Conservation (phyloP, 2,888 invertebrate genomes). For the Agonum fuliginosum region DNA sequence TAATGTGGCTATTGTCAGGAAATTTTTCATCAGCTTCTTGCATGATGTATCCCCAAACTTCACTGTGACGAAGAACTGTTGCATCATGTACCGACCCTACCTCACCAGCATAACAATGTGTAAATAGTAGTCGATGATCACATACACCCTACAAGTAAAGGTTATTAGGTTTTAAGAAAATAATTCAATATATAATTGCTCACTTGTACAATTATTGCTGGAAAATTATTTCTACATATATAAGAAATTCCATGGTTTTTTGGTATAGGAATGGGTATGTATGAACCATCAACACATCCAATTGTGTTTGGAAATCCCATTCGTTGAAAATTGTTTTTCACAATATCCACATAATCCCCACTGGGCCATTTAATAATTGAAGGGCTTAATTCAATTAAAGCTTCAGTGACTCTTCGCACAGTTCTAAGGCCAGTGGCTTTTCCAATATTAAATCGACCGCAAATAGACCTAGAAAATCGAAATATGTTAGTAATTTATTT, state of each 20-base stretch:
- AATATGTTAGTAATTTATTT: slow-evolving; percentile 3
- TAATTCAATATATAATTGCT: neutral
- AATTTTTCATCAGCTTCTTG: neutral
- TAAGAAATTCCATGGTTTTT: neutral
- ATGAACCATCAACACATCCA: slow-evolving; percentile 8
- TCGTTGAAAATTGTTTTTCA: neutral
- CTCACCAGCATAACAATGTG: slow-evolving; percentile 45
- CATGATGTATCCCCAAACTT: slow-evolving; percentile 37
- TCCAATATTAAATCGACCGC: slow-evolving; percentile 11
- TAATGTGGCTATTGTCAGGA: neutral
- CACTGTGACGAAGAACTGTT: slow-evolving; percentile 41
- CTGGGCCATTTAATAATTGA: slow-evolving; percentile 30
- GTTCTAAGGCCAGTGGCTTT: slow-evolving; percentile 17
- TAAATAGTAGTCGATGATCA: slow-evolving; percentile 39
- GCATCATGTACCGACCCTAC: slow-evolving; percentile 59
- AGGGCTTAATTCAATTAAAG: neutral
- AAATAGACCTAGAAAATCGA: slow-evolving; percentile 20
- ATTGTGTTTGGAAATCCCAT: slow-evolving; percentile 21
- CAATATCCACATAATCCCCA: neutral
- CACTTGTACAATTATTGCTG: too few relatives aligned
- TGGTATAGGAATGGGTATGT: neutral
- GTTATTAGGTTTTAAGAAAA: too few relatives aligned
- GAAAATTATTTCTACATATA: slow-evolving; percentile 4
- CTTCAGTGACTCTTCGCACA: slow-evolving; percentile 20
- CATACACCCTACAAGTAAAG: slow-evolving; percentile 47